Evolutionary conservation across 2,888 invertebrate species (phyloP).

Genomic region (Galerucella calmariensis): DNA sequence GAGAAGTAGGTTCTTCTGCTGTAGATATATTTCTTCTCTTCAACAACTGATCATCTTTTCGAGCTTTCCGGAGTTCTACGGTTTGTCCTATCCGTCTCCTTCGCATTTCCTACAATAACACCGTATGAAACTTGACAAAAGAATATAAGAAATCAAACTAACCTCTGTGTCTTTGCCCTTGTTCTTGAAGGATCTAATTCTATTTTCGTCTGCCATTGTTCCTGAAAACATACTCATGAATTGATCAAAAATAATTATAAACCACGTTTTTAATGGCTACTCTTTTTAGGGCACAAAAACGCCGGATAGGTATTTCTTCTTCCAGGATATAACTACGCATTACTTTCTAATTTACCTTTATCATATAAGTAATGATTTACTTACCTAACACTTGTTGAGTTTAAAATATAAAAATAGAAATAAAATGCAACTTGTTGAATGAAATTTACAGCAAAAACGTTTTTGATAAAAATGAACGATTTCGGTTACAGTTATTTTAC

Average conservation of each 20-base stretch:
- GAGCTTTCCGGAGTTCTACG: conserved; percentile 91
- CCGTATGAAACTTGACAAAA: background rate
- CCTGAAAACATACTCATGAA: conserved; percentile 14
- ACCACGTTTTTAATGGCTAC: conserved; percentile 26
- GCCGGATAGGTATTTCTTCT: conserved; percentile 8
- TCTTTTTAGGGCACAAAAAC: conserved; percentile 27
- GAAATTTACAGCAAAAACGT: conserved; percentile 17
- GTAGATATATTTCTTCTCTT: conserved; percentile 87
- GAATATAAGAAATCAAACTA: conserved; percentile 57
- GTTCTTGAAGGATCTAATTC: conserved; percentile 82
- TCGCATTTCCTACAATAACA: conserved; percentile 78
- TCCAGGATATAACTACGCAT: conserved; percentile 20
- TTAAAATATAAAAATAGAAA: conserved; percentile 25
- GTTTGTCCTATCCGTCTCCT: conserved; percentile 89
- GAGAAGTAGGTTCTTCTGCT: conserved; percentile 67
- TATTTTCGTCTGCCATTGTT: conserved; percentile 73
- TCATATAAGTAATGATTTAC: background rate
- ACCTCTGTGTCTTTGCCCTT: conserved; percentile 80
- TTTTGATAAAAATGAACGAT: conserved; percentile 40
- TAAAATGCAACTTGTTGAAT: conserved; percentile 23
- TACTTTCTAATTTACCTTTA: background rate
- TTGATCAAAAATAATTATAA: conserved; percentile 10
- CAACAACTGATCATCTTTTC: conserved; percentile 91
- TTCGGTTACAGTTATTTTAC: conserved; percentile 34
- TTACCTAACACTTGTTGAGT: conserved; percentile 20